Conservation (phyloP, 2,113 vertebrate genomes). For the Vidua chalybeata region DNA sequence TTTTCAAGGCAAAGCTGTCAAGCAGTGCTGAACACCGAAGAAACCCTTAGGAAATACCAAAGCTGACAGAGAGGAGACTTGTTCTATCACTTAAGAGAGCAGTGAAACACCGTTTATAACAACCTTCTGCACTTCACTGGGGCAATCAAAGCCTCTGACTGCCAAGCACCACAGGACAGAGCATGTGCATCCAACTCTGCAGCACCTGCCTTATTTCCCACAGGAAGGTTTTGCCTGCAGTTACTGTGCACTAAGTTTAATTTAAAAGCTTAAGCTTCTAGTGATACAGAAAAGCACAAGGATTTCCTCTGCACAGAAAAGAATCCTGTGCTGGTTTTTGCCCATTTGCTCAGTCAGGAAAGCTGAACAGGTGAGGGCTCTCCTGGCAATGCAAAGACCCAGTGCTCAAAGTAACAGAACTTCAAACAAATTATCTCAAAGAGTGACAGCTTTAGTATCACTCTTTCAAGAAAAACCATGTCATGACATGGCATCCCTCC, state of each 20-base stretch:
- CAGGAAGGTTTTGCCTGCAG: not conserved
- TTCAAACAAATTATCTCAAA: not conserved
- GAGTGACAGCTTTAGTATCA: not conserved
- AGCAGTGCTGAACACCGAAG: not conserved
- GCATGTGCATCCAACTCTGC: not conserved
- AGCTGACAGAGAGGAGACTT: not conserved
- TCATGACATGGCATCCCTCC: not conserved
- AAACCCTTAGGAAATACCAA: not conserved
- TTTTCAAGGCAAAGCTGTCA: not conserved
- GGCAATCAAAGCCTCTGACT: not conserved
- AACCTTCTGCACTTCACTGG: not conserved
- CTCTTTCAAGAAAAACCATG: not conserved
- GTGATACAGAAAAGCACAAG: not conserved
- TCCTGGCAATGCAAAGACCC: not conserved
- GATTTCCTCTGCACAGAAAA: not conserved
- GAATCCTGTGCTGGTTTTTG: not conserved
- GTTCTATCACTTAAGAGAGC: not conserved
- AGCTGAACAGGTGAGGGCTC: not conserved
- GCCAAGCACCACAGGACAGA: not conserved
- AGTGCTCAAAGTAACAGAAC: not conserved
- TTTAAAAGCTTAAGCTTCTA: not conserved
- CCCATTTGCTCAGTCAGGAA: not conserved
- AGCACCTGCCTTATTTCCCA: not conserved
- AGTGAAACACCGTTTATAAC: not conserved
- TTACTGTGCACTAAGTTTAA: not conserved